Evolutionary conservation across 2,888 invertebrate species (phyloP), one percentile per base, ranked within the genome.

Genomic region (Xanthorhoe spadicearia): DNA sequence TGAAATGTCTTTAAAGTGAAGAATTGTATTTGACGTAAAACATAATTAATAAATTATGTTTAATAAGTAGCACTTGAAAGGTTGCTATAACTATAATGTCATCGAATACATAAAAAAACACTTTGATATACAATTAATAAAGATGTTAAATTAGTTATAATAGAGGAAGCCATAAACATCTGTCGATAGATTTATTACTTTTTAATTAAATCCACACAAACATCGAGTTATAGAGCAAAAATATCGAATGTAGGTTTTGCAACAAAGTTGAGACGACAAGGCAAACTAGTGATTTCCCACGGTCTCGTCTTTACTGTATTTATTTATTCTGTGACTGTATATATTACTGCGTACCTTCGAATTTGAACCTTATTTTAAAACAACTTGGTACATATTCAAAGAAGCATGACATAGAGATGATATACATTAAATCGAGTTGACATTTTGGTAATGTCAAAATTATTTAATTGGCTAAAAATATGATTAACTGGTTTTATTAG

Each of bases 271-370:
- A 64, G 64, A 58, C 57, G 9, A 67, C 72, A 72, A 74, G 69
- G 72, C 69, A 13, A 72, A 69, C 72, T 68, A 63, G 68, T 69
- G 61, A 50, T 58, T 73, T 74, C 74, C 74, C 74, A 74, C 74
- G 72, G 72, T 70, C 66, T 61, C 60, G 52, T 48, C 71, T 72
- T 60, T 59, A 23, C 38, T 50, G 66, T 23, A 23, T 23, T 23
- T 23, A 23, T 23, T 23, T 23, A 23, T 23, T 23, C 23, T 23
- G 23, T 23, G 23, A 23, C 23, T 23, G 23, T 66, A 68, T 69
- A 69, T 52, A 71, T 71, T 66, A 66, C 52, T 67, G 59, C 57
- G 38, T 57, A 54, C 6, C 32, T 7, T 28, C 43, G 32, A 38
- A 51, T 46, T 51, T 70, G 64, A 64, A 62, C 68, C 56, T 62